Percentiles rank a stretch among this genome's conserved stretches.
phyloP scores from a whole-genome alignment of 2,888 invertebrate species.

The Eubasilissa splendida region DNA sequence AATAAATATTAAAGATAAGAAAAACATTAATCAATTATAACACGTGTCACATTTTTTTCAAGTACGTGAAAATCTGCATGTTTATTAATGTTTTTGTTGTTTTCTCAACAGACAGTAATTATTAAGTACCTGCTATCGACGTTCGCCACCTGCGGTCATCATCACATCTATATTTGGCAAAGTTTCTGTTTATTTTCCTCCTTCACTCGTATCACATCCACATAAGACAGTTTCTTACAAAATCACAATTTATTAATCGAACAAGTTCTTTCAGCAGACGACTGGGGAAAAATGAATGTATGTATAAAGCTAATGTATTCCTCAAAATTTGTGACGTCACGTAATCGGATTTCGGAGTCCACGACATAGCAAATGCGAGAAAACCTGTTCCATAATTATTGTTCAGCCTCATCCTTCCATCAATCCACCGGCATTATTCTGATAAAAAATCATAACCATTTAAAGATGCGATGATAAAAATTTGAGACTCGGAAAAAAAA shows the following conservation, averaged over 20 bases:
- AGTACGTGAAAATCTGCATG: slow-evolving; percentile 6
- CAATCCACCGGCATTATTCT: background rate
- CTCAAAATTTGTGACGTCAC: slow-evolving; percentile 3
- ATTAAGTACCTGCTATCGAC: slow-evolving; percentile 47
- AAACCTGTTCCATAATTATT: slow-evolving; percentile 21
- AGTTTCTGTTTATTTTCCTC: background rate
- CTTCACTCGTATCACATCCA: background rate
- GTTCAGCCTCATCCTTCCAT: background rate
- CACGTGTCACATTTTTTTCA: slow-evolving; percentile 27
- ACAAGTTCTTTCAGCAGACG: slow-evolving; percentile 8
- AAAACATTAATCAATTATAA: background rate
- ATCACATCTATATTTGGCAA: slow-evolving; percentile 1
- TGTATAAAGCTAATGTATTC: background rate
- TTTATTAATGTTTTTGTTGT: background rate
- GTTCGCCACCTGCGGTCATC: slow-evolving; percentile 40
- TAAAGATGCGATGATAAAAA: slow-evolving; percentile 4
- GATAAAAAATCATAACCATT: slow-evolving; percentile 3
- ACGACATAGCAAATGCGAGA: background rate
- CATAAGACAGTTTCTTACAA: background rate
- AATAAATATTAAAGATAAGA: background rate
- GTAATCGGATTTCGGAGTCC: slow-evolving; percentile 45
- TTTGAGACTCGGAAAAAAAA: slow-evolving; percentile 14
- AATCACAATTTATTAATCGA: background rate
- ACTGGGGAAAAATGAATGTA: slow-evolving; percentile 9
- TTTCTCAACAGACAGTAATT: background rate